Conservation (phyloP, 2,797 vertebrate species). For the Eutrigla gurnardus region DNA sequence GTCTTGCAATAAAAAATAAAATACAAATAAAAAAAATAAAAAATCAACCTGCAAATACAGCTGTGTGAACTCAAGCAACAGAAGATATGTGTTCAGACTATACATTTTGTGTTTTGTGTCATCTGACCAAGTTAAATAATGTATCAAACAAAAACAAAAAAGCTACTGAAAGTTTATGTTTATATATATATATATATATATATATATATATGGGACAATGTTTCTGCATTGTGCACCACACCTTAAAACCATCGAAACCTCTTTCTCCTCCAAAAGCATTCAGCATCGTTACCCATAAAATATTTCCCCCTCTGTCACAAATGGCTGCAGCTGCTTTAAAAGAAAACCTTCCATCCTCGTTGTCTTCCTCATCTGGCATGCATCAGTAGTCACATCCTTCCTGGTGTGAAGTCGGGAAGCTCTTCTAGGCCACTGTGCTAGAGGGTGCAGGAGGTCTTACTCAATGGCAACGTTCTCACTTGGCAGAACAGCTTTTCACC, state of each 20-base stretch:
- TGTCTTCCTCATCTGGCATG: constrained; percentile 70
- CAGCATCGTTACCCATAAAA: constrained; percentile 34
- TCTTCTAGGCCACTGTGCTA: constrained; percentile 67
- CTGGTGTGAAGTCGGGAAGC: constrained; percentile 56
- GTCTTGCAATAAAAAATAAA: no score
- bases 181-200: no score
- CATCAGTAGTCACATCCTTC: constrained; percentile 75
- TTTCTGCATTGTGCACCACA: constrained; percentile 12
- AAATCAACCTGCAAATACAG: no score
- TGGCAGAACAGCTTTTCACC: constrained; percentile 8
- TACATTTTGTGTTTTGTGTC: no score
- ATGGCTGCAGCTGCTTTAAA: constrained; percentile 64
- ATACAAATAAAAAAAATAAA: no score
- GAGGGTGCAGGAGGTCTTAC: constrained; percentile 53
- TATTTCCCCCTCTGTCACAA: constrained; percentile 44
- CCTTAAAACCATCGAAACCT: constrained; percentile 18
- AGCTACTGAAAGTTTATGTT: not conserved
- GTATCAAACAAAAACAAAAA: no score
- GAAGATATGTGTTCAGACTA: no score
- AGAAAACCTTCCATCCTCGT: constrained; percentile 13
- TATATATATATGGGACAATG: constrained; percentile 4
- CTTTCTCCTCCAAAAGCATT: constrained; percentile 29
- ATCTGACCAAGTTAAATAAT: no score
- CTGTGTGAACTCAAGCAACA: no score
- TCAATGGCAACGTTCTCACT: constrained; percentile 48